Conservation (phyloP, 2,888 invertebrate species). For the Melanophora roralis region DNA sequence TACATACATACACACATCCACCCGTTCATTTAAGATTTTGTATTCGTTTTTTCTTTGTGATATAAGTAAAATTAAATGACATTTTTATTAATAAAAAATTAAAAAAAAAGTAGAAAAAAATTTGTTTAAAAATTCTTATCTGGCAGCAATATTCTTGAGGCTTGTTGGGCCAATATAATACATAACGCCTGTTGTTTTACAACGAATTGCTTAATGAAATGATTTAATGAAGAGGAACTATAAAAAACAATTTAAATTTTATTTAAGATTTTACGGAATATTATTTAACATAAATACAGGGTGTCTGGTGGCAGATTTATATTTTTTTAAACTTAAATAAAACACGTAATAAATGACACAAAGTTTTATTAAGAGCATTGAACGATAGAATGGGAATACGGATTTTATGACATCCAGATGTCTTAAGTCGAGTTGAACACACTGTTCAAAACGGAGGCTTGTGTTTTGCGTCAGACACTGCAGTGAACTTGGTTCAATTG, state of each 20-base stretch:
- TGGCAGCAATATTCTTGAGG: neutral
- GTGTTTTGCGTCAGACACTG: no score
- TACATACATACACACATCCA: neutral
- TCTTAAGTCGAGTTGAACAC: no score
- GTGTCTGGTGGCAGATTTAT: no score
- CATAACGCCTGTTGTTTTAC: conserved; percentile 11
- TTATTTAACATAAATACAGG: no score
- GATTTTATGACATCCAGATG: no score
- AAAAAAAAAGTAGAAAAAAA: conserved; percentile 18
- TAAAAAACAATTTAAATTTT: conserved; percentile 3
- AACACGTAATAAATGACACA: no score
- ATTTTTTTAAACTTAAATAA: no score
- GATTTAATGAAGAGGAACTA: conserved; percentile 32
- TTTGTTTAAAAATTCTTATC: neutral
- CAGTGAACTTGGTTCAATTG: no score
- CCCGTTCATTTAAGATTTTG: neutral
- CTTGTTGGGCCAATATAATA: neutral
- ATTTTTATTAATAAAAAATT: conserved; percentile 37
- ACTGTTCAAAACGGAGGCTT: no score
- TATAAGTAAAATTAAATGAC: conserved; percentile 15
- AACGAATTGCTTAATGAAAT: conserved; percentile 5
- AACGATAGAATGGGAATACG: no score
- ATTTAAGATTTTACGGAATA: neutral
- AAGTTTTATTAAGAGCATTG: no score
- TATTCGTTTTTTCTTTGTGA: conserved; percentile 7